phyloP scores from a whole-genome alignment of 2,888 invertebrate genomes.

The Deilephila elpenor region DNA sequence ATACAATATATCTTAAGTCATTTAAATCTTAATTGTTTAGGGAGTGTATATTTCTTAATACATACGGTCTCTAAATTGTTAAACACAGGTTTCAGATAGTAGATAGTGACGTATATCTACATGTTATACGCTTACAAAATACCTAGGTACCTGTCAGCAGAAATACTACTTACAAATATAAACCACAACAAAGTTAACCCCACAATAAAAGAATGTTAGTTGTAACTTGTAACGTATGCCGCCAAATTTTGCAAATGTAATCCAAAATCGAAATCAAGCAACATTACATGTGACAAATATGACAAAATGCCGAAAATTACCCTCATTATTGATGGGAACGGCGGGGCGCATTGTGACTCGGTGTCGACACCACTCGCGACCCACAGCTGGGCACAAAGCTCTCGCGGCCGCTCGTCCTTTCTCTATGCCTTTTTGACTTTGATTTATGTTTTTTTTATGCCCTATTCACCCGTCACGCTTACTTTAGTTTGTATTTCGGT shows the following conservation, averaged over 20 bases:
- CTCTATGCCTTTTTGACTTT: conserved; percentile 85
- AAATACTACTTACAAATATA: too few relatives aligned
- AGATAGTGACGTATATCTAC: too few relatives aligned
- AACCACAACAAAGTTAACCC: too few relatives aligned
- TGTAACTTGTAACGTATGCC: not conserved
- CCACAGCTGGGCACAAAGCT: conserved; percentile 80
- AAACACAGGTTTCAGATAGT: too few relatives aligned
- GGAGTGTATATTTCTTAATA: too few relatives aligned
- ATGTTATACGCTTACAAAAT: too few relatives aligned
- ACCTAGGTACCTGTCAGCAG: too few relatives aligned
- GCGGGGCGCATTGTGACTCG: conserved; percentile 65
- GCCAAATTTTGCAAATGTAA: conserved; percentile 39
- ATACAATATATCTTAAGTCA: too few relatives aligned
- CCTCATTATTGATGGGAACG: conserved; percentile 82
- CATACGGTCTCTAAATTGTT: too few relatives aligned
- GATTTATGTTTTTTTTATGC: conserved; percentile 84
- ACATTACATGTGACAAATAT: conserved; percentile 78
- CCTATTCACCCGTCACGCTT: conserved; percentile 82
- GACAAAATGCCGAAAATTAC: conserved; percentile 83
- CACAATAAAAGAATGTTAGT: too few relatives aligned
- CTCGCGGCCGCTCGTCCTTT: conserved; percentile 78
- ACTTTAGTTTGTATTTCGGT: conserved; percentile 71
- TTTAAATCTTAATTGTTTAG: too few relatives aligned
- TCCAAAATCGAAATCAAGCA: conserved; percentile 57
- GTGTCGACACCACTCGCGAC: conserved; percentile 46